These are phyloP conservation scores for Hoplias malabaricus DNA, from an alignment of 2,113 vertebrate genomes.

Conservation along the genomic window DNA sequence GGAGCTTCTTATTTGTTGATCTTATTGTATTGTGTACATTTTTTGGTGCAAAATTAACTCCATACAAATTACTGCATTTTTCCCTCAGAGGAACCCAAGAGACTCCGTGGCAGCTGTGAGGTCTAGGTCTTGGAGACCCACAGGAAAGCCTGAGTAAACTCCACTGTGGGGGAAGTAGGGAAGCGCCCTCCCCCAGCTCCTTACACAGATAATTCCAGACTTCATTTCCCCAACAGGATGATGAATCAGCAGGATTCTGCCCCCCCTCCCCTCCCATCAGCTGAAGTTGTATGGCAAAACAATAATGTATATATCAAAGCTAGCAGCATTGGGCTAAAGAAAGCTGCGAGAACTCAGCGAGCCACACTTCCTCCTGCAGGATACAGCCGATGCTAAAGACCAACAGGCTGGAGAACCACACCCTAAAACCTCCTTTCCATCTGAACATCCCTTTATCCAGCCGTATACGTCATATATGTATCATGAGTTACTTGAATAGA, in stretches of 20 bases:
- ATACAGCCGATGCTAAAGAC: slow-evolving; percentile 5
- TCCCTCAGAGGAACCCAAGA: background rate
- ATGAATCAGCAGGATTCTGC: slow-evolving; percentile 63
- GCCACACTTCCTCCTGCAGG: slow-evolving; percentile 34
- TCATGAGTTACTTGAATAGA: too few relatives aligned
- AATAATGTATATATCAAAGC: slow-evolving; percentile 41
- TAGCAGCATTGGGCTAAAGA: slow-evolving; percentile 8
- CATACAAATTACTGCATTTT: background rate
- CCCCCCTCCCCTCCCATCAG: slow-evolving; percentile 43
- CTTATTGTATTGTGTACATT: too few relatives aligned
- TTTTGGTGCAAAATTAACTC: background rate
- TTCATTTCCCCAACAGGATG: slow-evolving; percentile 70
- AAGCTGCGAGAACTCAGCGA: slow-evolving; percentile 33
- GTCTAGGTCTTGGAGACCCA: slow-evolving; percentile 41
- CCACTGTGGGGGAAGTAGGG: slow-evolving; percentile 48
- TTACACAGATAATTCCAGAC: slow-evolving; percentile 60
- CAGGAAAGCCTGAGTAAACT: slow-evolving; percentile 73
- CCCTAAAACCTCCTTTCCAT: background rate
- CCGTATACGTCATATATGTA: too few relatives aligned
- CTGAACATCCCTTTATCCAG: too few relatives aligned
- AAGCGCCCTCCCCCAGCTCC: slow-evolving; percentile 52
- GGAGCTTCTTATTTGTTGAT: too few relatives aligned
- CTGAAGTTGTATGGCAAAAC: slow-evolving; percentile 49
- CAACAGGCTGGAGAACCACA: background rate
- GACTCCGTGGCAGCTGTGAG: background rate